A percentile compares a stretch with the other conserved stretches of the same genome.
phyloP scores from a whole-genome alignment of 2,113 vertebrate species.

The Bambusicola thoracicus region DNA sequence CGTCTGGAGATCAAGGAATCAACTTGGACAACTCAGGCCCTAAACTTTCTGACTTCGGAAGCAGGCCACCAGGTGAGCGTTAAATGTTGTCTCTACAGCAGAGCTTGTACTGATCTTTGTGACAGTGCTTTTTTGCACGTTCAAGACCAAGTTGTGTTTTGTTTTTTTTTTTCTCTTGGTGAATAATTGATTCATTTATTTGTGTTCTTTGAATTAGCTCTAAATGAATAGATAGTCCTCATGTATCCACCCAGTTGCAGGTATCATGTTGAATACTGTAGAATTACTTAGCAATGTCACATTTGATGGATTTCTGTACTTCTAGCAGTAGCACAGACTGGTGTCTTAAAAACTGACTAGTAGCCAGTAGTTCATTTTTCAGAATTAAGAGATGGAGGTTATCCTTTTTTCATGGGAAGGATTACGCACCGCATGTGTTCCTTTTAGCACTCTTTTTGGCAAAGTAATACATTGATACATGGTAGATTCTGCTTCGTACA shows the following conservation, averaged over 20 bases:
- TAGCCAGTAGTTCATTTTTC: not conserved
- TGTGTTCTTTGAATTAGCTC: not conserved
- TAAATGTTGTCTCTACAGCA: not conserved
- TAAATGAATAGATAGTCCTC: not conserved
- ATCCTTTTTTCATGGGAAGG: not conserved
- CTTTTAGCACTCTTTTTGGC: not conserved
- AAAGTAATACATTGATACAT: accelerated
- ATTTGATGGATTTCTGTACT: not conserved
- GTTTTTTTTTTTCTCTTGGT: not conserved
- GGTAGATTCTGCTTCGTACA: not conserved
- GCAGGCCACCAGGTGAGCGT: conserved; percentile 85
- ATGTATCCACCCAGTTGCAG: not conserved
- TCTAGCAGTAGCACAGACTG: not conserved
- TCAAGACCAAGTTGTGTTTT: not conserved
- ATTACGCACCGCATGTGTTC: accelerated
- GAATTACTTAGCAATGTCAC: not conserved
- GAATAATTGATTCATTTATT: not conserved
- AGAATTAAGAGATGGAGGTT: not conserved
- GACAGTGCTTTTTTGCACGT: not conserved
- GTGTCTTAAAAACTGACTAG: not conserved
- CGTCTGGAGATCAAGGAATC: conserved; percentile 88
- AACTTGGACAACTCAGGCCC: conserved; percentile 85
- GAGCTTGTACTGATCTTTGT: not conserved
- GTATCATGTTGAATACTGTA: not conserved
- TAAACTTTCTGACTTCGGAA: conserved; percentile 91